Percentiles rank a stretch among this genome's conserved stretches.
phyloP scores from a whole-genome alignment of 2,888 invertebrate genomes.

The Tachina lurida region DNA sequence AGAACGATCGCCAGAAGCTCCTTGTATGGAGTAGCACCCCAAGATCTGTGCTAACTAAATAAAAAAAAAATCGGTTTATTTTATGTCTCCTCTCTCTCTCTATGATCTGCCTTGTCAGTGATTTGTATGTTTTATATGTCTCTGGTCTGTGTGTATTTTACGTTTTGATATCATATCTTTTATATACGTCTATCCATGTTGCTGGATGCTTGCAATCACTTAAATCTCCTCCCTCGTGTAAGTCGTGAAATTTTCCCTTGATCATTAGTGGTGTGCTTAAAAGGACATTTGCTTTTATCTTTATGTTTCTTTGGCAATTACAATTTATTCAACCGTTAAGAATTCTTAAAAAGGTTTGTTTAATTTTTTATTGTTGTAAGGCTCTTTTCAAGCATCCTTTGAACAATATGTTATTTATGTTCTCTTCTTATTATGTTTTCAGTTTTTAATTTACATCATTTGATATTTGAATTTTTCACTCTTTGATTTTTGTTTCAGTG shows the following conservation, averaged over 20 bases:
- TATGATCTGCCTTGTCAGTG: no score
- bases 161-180: no score
- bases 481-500: constrained; percentile 11
- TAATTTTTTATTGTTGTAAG: constrained; percentile 19
- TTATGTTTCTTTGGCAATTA: constrained; percentile 44
- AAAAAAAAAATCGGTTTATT: neutral
- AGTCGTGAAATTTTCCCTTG: neutral
- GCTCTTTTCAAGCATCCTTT: constrained; percentile 14
- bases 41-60: no score
- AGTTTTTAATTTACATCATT: constrained; percentile 22
- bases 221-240: constrained; percentile 3
- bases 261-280: constrained; percentile 42
- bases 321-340: constrained; percentile 25
- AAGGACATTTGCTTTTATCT: constrained; percentile 56
- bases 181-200: neutral
- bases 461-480: constrained; percentile 3
- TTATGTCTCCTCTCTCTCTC: no score
- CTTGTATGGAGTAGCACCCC: no score
- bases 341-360: constrained; percentile 29
- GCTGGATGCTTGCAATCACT: neutral
- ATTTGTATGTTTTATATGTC: no score
- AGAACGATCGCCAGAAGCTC: no score
- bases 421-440: neutral
- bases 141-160: neutral
- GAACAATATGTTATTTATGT: constrained; percentile 10